phyloP scores from a whole-genome alignment of 2,888 invertebrate species.

The Cataglyphis livida region DNA sequence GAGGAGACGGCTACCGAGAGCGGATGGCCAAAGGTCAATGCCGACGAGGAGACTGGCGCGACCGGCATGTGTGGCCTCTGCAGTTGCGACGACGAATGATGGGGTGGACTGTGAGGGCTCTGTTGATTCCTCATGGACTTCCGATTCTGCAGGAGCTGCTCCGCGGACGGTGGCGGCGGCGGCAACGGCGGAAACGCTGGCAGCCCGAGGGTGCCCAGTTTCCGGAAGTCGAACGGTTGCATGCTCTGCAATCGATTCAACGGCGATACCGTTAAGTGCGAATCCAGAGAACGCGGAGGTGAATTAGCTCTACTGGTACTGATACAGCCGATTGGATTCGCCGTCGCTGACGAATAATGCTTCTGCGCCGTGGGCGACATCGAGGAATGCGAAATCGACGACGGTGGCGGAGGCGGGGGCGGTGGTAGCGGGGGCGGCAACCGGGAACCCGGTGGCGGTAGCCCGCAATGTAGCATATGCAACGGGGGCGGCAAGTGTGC shows the following conservation, averaged over 20 bases:
- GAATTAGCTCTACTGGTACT: conserved; percentile 86
- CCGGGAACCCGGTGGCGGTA: conserved; percentile 85
- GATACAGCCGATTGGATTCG: conserved; percentile 78
- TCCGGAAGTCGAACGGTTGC: conserved; percentile 98
- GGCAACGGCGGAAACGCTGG: conserved; percentile 87
- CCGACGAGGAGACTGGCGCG: conserved; percentile 81
- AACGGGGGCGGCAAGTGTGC: conserved; percentile 84
- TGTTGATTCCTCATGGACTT: conserved; percentile 80
- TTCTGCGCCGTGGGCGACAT: conserved; percentile 86
- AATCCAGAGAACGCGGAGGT: conserved; percentile 87
- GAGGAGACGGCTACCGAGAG: conserved; percentile 82
- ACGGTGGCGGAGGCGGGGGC: conserved; percentile 79
- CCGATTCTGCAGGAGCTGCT: conserved; percentile 76
- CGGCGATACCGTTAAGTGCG: conserved; percentile 89
- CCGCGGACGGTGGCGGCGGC: conserved; percentile 77
- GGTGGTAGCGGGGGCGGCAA: conserved; percentile 85
- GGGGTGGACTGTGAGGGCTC: conserved; percentile 83
- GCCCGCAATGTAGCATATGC: conserved; percentile 83
- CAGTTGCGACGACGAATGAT: conserved; percentile 76
- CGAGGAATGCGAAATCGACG: conserved; percentile 84
- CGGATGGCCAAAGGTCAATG: conserved; percentile 81
- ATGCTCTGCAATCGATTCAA: conserved; percentile 96
- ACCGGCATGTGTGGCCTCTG: conserved; percentile 81
- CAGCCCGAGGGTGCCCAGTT: conserved; percentile 88
- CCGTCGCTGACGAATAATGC: conserved; percentile 85